These are phyloP conservation scores for Homarus americanus DNA, from an alignment of 1,140 invertebrate genomes.

Conservation along the genomic window DNA sequence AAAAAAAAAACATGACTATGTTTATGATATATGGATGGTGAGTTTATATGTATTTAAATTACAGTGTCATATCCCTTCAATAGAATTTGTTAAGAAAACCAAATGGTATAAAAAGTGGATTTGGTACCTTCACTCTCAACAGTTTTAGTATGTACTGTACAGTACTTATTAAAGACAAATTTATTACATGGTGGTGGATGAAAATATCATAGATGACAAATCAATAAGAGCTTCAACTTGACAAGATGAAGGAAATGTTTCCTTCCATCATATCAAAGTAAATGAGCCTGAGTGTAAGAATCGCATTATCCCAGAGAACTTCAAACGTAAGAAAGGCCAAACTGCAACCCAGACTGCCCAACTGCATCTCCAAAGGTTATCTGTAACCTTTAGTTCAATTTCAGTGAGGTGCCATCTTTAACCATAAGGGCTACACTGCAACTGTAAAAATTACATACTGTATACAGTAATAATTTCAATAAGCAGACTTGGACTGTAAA, in stretches of 20 bases:
- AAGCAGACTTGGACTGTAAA: too few species aligned
- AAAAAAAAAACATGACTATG: neutral
- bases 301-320: too few species aligned
- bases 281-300: too few species aligned
- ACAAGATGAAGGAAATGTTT: neutral
- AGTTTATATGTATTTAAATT: neutral
- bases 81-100: neutral
- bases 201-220: neutral
- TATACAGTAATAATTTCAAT: too few species aligned
- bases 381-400: too few species aligned
- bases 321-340: too few species aligned
- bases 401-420: too few species aligned
- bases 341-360: too few species aligned
- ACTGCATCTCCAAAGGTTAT: too few species aligned
- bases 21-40: constrained; percentile 26
- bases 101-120: constrained; percentile 5
- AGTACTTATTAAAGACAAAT: neutral
- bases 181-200: neutral
- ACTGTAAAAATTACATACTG: too few species aligned
- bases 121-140: neutral
- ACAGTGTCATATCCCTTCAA: neutral
- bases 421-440: too few species aligned
- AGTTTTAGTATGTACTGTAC: neutral
- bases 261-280: neutral
- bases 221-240: neutral